Percentiles rank a stretch among this genome's conserved stretches.
Evolutionary conservation across 1,140 invertebrate species (phyloP).

Genomic region (Monomorium pharaonis): DNA sequence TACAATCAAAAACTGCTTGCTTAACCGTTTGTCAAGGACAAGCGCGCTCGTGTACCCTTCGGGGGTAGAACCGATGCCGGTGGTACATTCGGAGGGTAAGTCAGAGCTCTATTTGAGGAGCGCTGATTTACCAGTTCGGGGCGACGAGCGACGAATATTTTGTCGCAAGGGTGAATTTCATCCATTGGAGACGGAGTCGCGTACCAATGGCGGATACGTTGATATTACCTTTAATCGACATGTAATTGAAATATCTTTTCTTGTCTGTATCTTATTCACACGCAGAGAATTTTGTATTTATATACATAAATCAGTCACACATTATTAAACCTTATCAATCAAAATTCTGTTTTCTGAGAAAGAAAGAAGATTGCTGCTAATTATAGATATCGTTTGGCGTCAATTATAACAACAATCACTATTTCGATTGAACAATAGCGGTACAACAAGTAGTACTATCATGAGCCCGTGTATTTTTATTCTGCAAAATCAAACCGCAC

Average conservation of each 20-base stretch:
- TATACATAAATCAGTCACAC: neutral
- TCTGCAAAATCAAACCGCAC: neutral
- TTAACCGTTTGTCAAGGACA: conserved; percentile 23
- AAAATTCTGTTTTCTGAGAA: neutral
- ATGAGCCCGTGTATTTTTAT: neutral
- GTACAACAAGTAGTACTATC: neutral
- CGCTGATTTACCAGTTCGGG: conserved; percentile 63
- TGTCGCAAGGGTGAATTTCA: neutral
- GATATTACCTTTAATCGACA: neutral
- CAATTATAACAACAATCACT: neutral
- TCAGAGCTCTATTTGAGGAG: conserved; percentile 30
- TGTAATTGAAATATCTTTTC: neutral
- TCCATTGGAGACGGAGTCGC: conserved; percentile 7
- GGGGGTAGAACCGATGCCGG: conserved; percentile 15
- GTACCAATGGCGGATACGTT: conserved; percentile 31
- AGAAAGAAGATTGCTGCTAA: neutral
- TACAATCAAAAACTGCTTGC: conserved; percentile 69
- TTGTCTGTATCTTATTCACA: neutral
- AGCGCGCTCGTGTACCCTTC: conserved; percentile 34
- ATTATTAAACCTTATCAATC: neutral
- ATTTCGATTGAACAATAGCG: neutral
- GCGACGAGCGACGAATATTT: neutral
- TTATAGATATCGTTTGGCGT: neutral
- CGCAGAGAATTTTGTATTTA: neutral
- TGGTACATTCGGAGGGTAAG: conserved; percentile 62